Evolutionary conservation across 2,113 vertebrate genomes (phyloP), one percentile per base, ranked within the genome.

Genomic region (Peromyscus californicus): DNA sequence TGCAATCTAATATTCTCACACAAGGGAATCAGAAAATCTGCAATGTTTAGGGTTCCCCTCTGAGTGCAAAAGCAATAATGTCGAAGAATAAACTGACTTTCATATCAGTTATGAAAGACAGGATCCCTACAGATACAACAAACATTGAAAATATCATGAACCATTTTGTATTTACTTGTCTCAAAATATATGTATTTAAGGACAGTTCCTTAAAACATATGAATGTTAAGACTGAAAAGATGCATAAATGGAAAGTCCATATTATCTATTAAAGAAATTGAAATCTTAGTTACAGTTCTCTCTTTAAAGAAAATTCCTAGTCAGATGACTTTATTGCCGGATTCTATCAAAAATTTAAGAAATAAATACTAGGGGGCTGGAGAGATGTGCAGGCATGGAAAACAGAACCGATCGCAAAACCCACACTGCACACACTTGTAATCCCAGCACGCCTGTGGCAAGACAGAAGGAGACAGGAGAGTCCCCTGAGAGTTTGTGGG

Each of bases 1-100:
- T 95, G 74, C 31, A 51, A 70, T 45, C 84, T 54, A 90, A 67
- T 65, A 65, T 89, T 76, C 91, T 94, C 79, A 78, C 65, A 92
- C 61, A 90, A 83, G 92, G 0, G 0, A 61, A 78, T 90, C 79
- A 72, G 74, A 76, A 65, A 86, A 79, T 90, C 61, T 72, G 67
- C 67, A n/a, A 0, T 87, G 39, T 61, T 86, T 82, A 93, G 82
- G 74, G 91, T 42, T 84, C 54, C 69, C 84, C 42, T 95, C 74
- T n/a, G 80, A 87, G 9, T 67, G 2, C 29, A 90, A 89, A 74
- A 78, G 19, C 59, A 93, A 84, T 61, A 74, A 84, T 84, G 79
- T 72, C 9, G 48, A 84, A 31, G 21, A 51, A 48, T 61, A 84
- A 63, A 59, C 21, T 17, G 48, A 59, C 15, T 48, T 48, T 48